Conservation (phyloP, 2,888 invertebrate species). For the Pandemis heparana region DNA sequence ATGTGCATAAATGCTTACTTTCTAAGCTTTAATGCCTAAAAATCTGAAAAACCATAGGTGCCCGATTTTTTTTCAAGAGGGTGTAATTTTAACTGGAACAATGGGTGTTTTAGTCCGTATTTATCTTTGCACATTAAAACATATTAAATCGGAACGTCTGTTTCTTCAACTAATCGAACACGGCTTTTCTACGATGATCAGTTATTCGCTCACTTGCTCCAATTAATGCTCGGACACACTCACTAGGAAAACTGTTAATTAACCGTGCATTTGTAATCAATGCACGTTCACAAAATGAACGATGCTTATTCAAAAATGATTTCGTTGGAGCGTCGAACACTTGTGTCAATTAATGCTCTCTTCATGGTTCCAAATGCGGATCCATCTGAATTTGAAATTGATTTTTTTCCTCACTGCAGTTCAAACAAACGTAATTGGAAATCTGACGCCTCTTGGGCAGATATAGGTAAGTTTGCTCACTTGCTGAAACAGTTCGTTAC, state of each 20-base stretch:
- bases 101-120: no score
- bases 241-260: slow-evolving; percentile 25
- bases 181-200: neutral
- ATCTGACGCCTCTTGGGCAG: slow-evolving; percentile 58
- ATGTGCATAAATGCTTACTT: no score
- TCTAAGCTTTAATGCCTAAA: no score
- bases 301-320: slow-evolving; percentile 34
- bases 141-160: neutral
- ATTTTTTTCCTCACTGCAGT: slow-evolving; percentile 64
- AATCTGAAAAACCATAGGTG: no score
- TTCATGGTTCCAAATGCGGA: slow-evolving; percentile 66
- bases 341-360: slow-evolving; percentile 73
- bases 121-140: no score
- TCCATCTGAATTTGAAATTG: slow-evolving; percentile 74
- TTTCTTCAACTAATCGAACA: no score
- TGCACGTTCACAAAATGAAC: slow-evolving; percentile 39
- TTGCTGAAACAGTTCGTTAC: slow-evolving; percentile 39
- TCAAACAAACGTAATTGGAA: slow-evolving; percentile 70
- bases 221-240: slow-evolving; percentile 30
- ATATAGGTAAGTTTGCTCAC: slow-evolving; percentile 38
- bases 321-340: slow-evolving; percentile 53
- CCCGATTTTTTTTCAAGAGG: no score
- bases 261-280: slow-evolving; percentile 33
- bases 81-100: slow-evolving; percentile 26
- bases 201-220: neutral